phyloP scores from a whole-genome alignment of 2,113 vertebrate genomes.

The Miniopterus natalensis region DNA sequence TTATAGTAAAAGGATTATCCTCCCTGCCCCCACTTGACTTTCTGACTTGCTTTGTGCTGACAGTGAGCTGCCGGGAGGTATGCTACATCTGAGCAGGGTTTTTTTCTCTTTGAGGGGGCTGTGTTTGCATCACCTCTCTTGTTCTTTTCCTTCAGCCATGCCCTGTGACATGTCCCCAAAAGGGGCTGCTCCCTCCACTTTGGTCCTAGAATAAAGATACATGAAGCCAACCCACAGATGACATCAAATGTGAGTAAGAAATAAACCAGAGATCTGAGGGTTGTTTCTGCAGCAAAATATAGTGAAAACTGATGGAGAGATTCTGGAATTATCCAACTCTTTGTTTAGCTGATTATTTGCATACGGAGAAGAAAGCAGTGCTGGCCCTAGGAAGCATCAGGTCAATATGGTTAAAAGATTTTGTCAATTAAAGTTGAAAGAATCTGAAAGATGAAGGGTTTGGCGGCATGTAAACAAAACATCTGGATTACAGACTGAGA shows the following conservation, averaged over 20 bases:
- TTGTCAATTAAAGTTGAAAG: not conserved
- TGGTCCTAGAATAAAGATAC: not conserved
- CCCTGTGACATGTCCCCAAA: no score
- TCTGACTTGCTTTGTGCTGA: not conserved
- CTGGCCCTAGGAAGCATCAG: not conserved
- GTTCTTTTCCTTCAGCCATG: not conserved
- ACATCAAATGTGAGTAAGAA: not conserved
- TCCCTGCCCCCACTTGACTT: not conserved
- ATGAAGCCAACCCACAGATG: not conserved
- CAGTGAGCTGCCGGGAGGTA: rapidly evolving
- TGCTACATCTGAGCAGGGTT: not conserved
- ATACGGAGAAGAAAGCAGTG: not conserved
- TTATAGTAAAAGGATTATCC: not conserved
- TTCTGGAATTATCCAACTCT: not conserved
- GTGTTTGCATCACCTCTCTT: not conserved
- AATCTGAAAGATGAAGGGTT: not conserved
- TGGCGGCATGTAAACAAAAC: not conserved
- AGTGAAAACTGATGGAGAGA: not conserved
- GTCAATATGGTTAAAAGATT: not conserved
- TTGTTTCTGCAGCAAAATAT: not conserved
- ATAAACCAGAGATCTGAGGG: not conserved
- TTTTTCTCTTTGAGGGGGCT: not conserved
- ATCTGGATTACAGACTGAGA: not conserved
- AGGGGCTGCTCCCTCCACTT: not conserved
- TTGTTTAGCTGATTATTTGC: not conserved